Base-by-base conservation (phyloP, 2,113 vertebrate species). In the Oceanodroma tethys region DNA sequence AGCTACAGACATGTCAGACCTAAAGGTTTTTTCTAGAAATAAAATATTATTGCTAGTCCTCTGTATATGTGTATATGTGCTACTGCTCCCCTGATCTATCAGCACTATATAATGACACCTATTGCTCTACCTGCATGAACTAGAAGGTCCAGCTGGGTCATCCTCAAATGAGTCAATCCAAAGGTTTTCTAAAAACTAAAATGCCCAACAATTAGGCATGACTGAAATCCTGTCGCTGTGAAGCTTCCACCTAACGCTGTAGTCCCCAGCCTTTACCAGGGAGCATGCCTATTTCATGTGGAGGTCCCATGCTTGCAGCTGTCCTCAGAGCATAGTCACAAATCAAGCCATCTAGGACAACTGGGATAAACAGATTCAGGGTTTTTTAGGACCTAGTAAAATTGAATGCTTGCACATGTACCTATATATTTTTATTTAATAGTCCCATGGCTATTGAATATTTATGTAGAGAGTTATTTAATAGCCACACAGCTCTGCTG, bases 201-300 rank as follows among this genome's bases (percentile, higher is more conserved):
- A 68, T 29, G 32, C 8, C 26, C 26, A 79, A 53, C 30, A 58
- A 45, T 21, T 32, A 68, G 20, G 13, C 26, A n/a, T 18, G 13
- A 60, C 52, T 80, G 75, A 59, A 52, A 52, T 59, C 16, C 34
- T 36, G 0, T 45, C 19, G 62, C 45, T 55, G 32, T 11, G 59
- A 76, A 66, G 11, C 13, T 81, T 53, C n/a, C 27, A 66, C 11
- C 19, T 40, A 36, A 42, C 16, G 9, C 14, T 32, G 38, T 6
- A 10, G 7, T 23, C 15, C 17, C 42, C 43, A 73, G 52, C 9
- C 56, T 79, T 47, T 87, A 15, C 16, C n/a, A 78, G n/a, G 9
- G 27, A 53, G 12, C 2, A 2, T 10, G 15, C 5, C 22, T 55
- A 2, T 55, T 74, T 74, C 52, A 42, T 3, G 0, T 5, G 17